These are phyloP conservation scores for Cyprinus carpio DNA, from an alignment of 2,113 vertebrate genomes.

Conservation along the genomic window DNA sequence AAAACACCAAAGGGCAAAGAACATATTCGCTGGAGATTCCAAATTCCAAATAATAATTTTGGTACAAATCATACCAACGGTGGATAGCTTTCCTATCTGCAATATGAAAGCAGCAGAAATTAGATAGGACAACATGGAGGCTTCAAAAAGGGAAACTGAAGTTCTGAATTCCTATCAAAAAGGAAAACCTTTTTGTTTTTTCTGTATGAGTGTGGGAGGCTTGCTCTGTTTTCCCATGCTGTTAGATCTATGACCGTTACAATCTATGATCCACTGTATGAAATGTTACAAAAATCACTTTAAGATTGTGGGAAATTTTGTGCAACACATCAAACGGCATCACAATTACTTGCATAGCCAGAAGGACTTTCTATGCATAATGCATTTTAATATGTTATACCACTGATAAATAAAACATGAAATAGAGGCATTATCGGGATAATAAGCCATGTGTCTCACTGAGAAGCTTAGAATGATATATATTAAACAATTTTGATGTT, in stretches of 20 bases:
- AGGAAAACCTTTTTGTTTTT: constrained; percentile 7
- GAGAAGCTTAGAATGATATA: neutral
- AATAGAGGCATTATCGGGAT: neutral
- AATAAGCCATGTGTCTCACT: neutral
- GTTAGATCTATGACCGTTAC: constrained; percentile 23
- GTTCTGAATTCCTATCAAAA: constrained; percentile 29
- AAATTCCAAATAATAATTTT: too few relatives aligned
- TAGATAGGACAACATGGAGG: constrained; percentile 17
- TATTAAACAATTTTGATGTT: neutral
- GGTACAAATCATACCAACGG: constrained; percentile 1
- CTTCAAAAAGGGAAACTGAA: constrained; percentile 2
- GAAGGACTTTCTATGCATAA: constrained; percentile 38
- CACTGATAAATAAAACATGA: constrained; percentile 26
- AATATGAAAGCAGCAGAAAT: constrained; percentile 13
- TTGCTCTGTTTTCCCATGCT: constrained; percentile 15
- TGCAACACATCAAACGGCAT: constrained; percentile 39
- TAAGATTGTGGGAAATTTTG: constrained; percentile 11
- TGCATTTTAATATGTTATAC: constrained; percentile 17
- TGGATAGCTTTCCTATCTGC: constrained; percentile 1
- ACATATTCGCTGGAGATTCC: neutral
- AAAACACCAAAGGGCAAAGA: constrained; percentile 9
- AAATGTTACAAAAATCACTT: constrained; percentile 7
- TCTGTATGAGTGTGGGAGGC: neutral
- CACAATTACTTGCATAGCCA: constrained; percentile 27
- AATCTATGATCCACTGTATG: neutral